Conservation (phyloP, 2,888 invertebrate genomes). For the Drosophila limbata region DNA sequence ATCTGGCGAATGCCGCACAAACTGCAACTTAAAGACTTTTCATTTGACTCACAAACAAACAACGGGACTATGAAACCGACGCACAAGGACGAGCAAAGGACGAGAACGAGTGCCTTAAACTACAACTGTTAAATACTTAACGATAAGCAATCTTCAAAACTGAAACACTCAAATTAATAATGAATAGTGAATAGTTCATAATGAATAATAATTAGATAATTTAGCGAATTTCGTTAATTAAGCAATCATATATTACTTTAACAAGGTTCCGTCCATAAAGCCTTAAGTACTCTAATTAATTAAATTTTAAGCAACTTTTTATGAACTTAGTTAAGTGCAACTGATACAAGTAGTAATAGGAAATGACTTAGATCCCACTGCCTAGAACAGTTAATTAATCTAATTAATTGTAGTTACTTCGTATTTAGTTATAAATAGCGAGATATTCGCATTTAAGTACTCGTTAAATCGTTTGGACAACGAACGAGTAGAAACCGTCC, state of each 20-base stretch:
- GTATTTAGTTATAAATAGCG: background rate
- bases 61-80: conserved; percentile 15
- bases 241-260: conserved; percentile 56
- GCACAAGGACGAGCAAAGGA: conserved; percentile 16
- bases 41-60: conserved; percentile 3
- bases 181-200: conserved; percentile 25
- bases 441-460: conserved; percentile 12
- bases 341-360: conserved; percentile 20
- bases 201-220: conserved; percentile 49
- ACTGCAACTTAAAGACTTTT: conserved; percentile 75
- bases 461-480: background rate
- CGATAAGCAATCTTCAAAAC: conserved; percentile 42
- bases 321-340: conserved; percentile 14
- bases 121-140: conserved; percentile 66
- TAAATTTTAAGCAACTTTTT: conserved; percentile 8
- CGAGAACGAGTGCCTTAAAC: conserved; percentile 47
- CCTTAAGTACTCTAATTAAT: conserved; percentile 41
- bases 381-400: conserved; percentile 11
- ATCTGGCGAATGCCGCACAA: conserved; percentile 66
- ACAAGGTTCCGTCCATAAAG: conserved; percentile 72
- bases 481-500: conserved; percentile 19
- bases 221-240: conserved; percentile 48
- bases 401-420: conserved; percentile 8
- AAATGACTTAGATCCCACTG: conserved; percentile 22
- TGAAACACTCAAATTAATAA: conserved; percentile 33